Evolutionary conservation across 2,797 vertebrate genomes (phyloP), one percentile per base, ranked within the genome.

Genomic region (Hippocampus kuda): DNA sequence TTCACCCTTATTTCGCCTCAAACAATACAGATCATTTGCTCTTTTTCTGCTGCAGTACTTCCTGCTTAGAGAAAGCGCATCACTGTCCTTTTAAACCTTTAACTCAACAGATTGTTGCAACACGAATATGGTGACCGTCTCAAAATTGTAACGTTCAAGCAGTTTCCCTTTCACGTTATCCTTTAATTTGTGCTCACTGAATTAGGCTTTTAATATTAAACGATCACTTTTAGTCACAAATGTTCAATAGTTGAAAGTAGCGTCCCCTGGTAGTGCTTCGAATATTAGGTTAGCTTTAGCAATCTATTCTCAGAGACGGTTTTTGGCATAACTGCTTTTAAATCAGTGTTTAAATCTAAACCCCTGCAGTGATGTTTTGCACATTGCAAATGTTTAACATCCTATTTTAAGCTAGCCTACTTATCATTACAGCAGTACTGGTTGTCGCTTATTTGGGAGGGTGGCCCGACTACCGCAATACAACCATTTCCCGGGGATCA

Each of bases 401-500:
- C 81, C 69, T 77, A 72, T 78, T 74, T 81, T 77, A 78, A 68
- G 26, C 12, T 71, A 76, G 9, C 49, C 71, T 74, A 83, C 42
- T 65, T 59, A 79, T 77, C 84, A 22, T 22, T 64, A 64, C 34
- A 79, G 78, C 79, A 81, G 44, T 59, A 78, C 71, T 69, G 74
- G 80, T 75, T 81, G 68, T 74, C 79, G 68, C 80, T 74, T 71
- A 75, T 84, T 81, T 82, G 85, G 81, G 87, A 27, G 86, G 83
- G 81, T 84, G 84, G 84, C 84, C 75, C 67, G 34, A 65, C 71
- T 71, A 71, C 70, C 74, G 79, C 74, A 72, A 74, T 74, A 74
- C 20, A 72, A 16, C 72, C 70, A 67, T 72, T 69, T 75, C 66
- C 68, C 75, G 71, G 72, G 51, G 53, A 41, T 41, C 38, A 26